Percentiles rank a stretch among this genome's conserved stretches.
Conservation (phyloP, 2,888 invertebrate species). For the Diarsia mendica region DNA sequence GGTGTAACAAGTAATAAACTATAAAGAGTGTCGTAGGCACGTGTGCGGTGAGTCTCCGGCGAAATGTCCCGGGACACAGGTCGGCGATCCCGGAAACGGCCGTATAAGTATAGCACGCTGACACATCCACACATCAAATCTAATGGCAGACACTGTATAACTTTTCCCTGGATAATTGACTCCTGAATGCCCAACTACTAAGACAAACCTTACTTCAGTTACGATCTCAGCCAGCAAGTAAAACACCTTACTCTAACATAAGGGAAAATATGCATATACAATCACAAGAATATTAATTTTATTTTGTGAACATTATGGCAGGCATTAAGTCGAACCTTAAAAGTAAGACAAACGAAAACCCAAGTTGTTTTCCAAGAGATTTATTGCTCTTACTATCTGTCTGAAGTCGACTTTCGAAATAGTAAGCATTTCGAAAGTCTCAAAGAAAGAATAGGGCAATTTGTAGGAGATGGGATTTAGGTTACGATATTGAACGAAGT, state of each 20-base stretch:
- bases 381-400: background rate
- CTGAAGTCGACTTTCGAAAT: background rate
- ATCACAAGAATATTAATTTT: constrained; percentile 6
- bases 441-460: background rate
- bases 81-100: constrained; percentile 81
- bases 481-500: background rate
- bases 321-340: background rate
- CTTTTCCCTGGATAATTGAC: background rate
- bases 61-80: constrained; percentile 72
- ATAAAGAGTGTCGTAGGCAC: constrained; percentile 21
- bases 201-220: background rate
- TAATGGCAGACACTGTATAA: constrained; percentile 18
- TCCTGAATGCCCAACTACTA: background rate
- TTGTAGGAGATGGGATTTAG: background rate
- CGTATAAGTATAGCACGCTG: constrained; percentile 72
- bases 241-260: too few species aligned
- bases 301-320: background rate
- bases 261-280: background rate
- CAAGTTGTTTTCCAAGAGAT: background rate
- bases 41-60: constrained; percentile 50
- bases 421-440: too few species aligned
- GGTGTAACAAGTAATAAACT: constrained; percentile 13
- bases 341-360: background rate
- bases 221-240: background rate
- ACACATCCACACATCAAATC: constrained; percentile 39